Percentiles rank a stretch among this genome's conserved stretches.
phyloP scores from a whole-genome alignment of 2,113 vertebrate genomes.

The Nannobrachium achirus region DNA sequence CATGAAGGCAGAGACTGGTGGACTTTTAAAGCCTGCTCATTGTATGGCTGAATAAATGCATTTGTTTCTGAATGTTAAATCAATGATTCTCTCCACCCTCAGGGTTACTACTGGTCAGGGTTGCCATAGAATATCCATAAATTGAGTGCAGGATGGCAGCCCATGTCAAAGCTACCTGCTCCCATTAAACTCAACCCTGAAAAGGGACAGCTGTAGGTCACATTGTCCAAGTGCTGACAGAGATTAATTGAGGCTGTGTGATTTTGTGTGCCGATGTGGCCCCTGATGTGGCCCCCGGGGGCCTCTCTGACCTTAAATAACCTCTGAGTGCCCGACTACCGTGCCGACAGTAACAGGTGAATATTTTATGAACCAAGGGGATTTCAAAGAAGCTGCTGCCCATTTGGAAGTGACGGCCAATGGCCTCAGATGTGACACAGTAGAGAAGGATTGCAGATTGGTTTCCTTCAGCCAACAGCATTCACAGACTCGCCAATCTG shows the following conservation, averaged over 20 bases:
- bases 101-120: too few species aligned
- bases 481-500: constrained; percentile 18
- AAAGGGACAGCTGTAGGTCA: constrained; percentile 66
- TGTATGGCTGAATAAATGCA: constrained; percentile 52
- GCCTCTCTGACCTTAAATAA: constrained; percentile 44
- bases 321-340: constrained; percentile 36
- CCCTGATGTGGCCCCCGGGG: constrained; percentile 3
- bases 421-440: constrained; percentile 19
- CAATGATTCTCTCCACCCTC: constrained; percentile 18
- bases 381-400: constrained; percentile 41
- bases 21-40: constrained; percentile 52
- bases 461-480: constrained; percentile 15
- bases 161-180: constrained; percentile 55
- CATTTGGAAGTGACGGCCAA: constrained; percentile 26
- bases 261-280: constrained; percentile 26
- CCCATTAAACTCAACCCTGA: constrained; percentile 56
- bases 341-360: constrained; percentile 59
- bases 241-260: constrained; percentile 66
- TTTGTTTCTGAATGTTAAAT: constrained; percentile 47
- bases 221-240: constrained; percentile 62
- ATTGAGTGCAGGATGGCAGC: constrained; percentile 55
- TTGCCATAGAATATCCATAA: constrained; percentile 61
- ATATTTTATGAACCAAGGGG: constrained; percentile 68
- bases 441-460: constrained; percentile 22
- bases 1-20: constrained; percentile 27